Percentiles rank a stretch among this genome's conserved stretches.
These are phyloP conservation scores for Geotrupes spiniger DNA, from an alignment of 2,888 invertebrate species.

Conservation along the genomic window DNA sequence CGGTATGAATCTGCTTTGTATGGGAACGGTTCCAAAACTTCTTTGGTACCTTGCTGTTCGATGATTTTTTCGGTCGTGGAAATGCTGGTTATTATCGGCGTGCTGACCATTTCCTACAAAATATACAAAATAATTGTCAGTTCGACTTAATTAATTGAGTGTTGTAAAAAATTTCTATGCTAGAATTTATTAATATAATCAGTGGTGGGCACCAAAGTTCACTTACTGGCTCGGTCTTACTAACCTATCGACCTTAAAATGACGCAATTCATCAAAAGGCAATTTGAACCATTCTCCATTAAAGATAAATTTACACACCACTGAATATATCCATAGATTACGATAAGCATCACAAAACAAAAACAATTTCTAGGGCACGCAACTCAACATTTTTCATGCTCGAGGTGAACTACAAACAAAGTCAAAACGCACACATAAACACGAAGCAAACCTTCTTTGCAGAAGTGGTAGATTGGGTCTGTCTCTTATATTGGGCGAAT, in stretches of 20 bases:
- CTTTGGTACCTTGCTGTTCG: conserved; percentile 44
- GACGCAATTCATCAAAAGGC: too few relatives aligned
- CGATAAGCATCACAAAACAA: too few relatives aligned
- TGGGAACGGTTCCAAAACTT: conserved; percentile 50
- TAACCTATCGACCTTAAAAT: too few relatives aligned
- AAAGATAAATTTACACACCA: too few relatives aligned
- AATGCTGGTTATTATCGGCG: conserved; percentile 53
- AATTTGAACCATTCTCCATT: too few relatives aligned
- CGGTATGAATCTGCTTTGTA: conserved; percentile 48
- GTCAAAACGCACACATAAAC: conserved; percentile 20
- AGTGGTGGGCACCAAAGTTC: neutral
- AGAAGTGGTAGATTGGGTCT: conserved; percentile 39
- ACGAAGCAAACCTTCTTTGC: conserved; percentile 48
- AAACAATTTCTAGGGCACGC: too few relatives aligned
- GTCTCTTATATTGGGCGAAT: conserved; percentile 43
- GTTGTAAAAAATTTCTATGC: too few relatives aligned
- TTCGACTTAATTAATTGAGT: conserved; percentile 4
- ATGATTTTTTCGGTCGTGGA: conserved; percentile 45
- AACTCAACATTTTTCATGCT: conserved; percentile 1
- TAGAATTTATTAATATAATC: neutral
- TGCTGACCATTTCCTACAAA: conserved; percentile 56
- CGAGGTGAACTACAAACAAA: conserved; percentile 2
- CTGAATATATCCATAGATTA: too few relatives aligned
- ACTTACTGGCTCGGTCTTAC: neutral
- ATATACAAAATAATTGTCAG: too few relatives aligned